Conservation (phyloP, 1,140 invertebrate genomes). For the Apis mellifera region Amel_HAv3.1 CM009938.2:11692501-11693000, state of each 20-base stretch:
- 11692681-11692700: conserved; percentile 86
- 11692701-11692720: conserved; percentile 85
- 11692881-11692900: conserved; percentile 2
- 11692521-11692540: too few relatives aligned
- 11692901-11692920: neutral
- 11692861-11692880: conserved; percentile 30
- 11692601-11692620: too few relatives aligned
- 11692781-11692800: conserved; percentile 80
- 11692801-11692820: conserved; percentile 43
- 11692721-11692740: conserved; percentile 87
- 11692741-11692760: conserved; percentile 86
- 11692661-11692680: neutral
- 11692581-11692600: too few relatives aligned
- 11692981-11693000: neutral
- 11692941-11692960: neutral
- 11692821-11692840: conserved; percentile 46
- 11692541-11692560: too few relatives aligned
- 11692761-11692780: conserved; percentile 84
- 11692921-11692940: neutral
- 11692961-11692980: neutral
- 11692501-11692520: too few relatives aligned
- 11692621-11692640: neutral
- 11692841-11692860: conserved; percentile 56
- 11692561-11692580: too few relatives aligned
- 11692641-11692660: neutral